Evolutionary conservation across 1,140 invertebrate genomes (phyloP).

Genomic region (Atta colombica): DNA sequence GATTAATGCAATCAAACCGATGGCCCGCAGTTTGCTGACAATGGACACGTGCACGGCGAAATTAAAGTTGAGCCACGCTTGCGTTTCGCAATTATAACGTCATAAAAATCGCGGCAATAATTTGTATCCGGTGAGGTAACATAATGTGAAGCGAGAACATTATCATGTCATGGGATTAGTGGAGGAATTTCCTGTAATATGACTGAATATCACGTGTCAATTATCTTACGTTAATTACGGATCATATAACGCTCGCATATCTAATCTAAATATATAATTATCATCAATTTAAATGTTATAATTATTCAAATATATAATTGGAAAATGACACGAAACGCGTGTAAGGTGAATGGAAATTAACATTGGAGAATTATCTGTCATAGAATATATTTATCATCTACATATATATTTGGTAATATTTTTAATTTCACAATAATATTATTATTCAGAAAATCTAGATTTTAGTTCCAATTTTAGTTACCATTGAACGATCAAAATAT

Average conservation of each 20-base stretch:
- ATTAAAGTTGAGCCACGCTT: constrained; percentile 48
- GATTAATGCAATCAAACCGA: constrained; percentile 68
- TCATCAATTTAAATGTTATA: constrained; percentile 14
- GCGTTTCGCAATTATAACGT: constrained; percentile 33
- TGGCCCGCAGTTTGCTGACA: constrained; percentile 57
- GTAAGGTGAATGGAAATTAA: background rate
- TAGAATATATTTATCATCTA: background rate
- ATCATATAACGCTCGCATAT: background rate
- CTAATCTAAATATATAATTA: constrained; percentile 5
- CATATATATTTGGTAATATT: background rate
- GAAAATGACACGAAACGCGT: background rate
- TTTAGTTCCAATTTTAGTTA: background rate
- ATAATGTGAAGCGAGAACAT: background rate
- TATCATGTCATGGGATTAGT: constrained; percentile 17
- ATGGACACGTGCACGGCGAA: constrained; percentile 10
- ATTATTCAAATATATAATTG: background rate
- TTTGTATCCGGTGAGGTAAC: background rate
- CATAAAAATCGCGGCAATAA: constrained; percentile 38
- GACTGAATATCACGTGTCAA: constrained; percentile 31
- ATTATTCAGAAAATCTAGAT: background rate
- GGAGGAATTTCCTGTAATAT: background rate
- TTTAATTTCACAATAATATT: background rate
- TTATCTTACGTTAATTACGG: constrained; percentile 31
- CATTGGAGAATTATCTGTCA: background rate
- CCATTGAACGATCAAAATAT: constrained; percentile 23